Base-by-base conservation (phyloP, 2,888 invertebrate genomes). In the Marasmarcha lunaedactyla region DNA sequence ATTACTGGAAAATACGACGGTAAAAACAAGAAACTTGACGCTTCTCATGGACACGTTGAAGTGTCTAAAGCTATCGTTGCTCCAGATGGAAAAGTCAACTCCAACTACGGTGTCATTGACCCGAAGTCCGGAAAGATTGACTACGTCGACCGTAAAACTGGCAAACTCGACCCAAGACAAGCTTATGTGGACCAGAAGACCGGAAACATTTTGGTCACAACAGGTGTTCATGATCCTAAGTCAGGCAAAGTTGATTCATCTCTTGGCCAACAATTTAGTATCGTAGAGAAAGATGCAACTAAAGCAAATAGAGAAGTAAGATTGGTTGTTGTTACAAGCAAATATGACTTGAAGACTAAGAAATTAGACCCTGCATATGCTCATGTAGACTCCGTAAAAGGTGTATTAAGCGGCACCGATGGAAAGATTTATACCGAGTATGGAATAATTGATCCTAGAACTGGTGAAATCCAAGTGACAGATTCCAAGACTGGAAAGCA, bases 161-260 rank as follows among this genome's bases (percentile, higher is more conserved):
- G 89, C 14, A 88, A 89, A 55, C 86, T 81, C 47, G 89, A 89
- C 50, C 73, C 86, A 2, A 86, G 86, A 59, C 87, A 89, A 60
- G 90, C 90, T 1, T 87, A 88, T 53, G 81, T 90, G n/a, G 90
- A 90, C 54, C 84, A 86, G n/a, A 85, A 87, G 54, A 90, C 90
- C 6, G 89, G 89, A 11, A 89, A 90, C 50, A 71, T 90, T 40
- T 79, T 88, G 14, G 76, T 90, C 7, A 84, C 87, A 1, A 86
- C 86, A 9, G 89, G 87, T 14, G 87, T 90, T 2, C 56, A 84
- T 1, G 89, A 90, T 64, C 89, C 89, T 0, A 85, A 85, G 50
- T 89, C 89, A 1, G 89, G 90, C 1, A 89, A 89, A 58, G 66
- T 86, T 1, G 90, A 90, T 60, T 85, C 88, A 10, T 85, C 85